Base-by-base conservation (phyloP, 2,113 vertebrate species). In the Mus pahari region DNA sequence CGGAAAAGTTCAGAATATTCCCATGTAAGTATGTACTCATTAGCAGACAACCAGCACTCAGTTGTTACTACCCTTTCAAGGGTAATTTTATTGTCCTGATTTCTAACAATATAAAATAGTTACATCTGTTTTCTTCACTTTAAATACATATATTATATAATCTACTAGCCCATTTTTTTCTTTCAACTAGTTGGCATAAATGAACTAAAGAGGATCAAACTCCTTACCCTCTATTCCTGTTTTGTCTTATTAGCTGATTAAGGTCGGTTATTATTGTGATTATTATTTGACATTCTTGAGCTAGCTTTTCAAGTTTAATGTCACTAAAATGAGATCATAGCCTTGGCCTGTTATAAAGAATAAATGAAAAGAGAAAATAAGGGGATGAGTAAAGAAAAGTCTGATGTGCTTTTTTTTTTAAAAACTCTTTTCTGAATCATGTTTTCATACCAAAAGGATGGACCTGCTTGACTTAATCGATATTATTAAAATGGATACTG, bases 371-470 rank as follows among this genome's bases (percentile, higher is more conserved):
- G 86, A 89, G 79, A 12, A 64, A 84, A 62, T 42, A 66, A 91
- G 6, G 0, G 14, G 0, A 77, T 94, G 77, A 96, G 58, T 96
- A 91, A 93, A 89, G 75, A 94, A 95, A 89, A 64, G 1, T 45
- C 87, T 68, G 48, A 64, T 92, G 71, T 90, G 79, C 48, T 94
- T 96, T 96, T 24, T 26, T 94, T 96, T 96, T 94, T n/a, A n/a
- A n/a, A n/a, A n/a, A 95, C 58, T 97, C 92, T 84, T 81, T 50
- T 92, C 87, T 93, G 79, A 97, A 75, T 96, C 83, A 81, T 75
- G 33, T 93, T 82, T 45, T 96, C 78, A 91, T 45, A 92, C 20
- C 58, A 71, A 53, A 90, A 95, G 79, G 92, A 91, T 12, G n/a
- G 36, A 84, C 48, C 62, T 45, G n/a, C 42, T 93, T 90, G 79